Base-by-base conservation (phyloP, 2,113 vertebrate species). In the Actenoides lindsayi region DNA sequence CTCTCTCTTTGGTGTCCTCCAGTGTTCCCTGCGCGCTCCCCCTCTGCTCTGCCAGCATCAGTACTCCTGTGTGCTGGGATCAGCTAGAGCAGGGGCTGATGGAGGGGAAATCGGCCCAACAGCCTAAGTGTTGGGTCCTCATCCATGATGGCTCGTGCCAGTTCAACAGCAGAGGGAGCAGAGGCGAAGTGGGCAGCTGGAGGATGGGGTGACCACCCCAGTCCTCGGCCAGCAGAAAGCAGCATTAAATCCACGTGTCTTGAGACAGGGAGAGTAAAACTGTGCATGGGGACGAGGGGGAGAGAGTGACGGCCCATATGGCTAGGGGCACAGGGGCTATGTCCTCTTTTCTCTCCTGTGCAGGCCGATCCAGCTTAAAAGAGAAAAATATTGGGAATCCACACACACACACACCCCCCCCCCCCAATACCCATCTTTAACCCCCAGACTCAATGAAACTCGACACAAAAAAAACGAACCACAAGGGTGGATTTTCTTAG, bases 201-300 rank as follows among this genome's bases (percentile, higher is more conserved):
- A 67, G 42, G 24, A 16, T 1, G 10, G 10, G 50, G 44, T 16
- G 6, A 28, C 25, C 18, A 7, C 16, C 25, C 6, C 10, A 17
- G 11, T 28, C 24, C 53, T 50, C 41, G 48, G 35, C 37, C 5
- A 19, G 60, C 44, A 60, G 46, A 81, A 69, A 44, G 5, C 50
- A 46, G 23, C 1, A 0, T 56, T 33, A 89, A 83, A 89, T 50
- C 3, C 27, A 14, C 0, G 0, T 13, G 20, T 51, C 28, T 56
- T 41, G 78, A 64, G 68, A 50, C 6, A 44, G 70, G 23, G 86
- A 65, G 37, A 63, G 16, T n/a, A 44, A 42, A 87, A 50, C 48
- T 83, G 14, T 16, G 35, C 25, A 0, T 20, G 0, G 3, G 51
- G 53, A 9, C 2, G 5, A 50, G 62, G 62, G 62, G 48, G 21